Conservation (phyloP, 2,113 vertebrate genomes). For the Nestor notabilis region DNA sequence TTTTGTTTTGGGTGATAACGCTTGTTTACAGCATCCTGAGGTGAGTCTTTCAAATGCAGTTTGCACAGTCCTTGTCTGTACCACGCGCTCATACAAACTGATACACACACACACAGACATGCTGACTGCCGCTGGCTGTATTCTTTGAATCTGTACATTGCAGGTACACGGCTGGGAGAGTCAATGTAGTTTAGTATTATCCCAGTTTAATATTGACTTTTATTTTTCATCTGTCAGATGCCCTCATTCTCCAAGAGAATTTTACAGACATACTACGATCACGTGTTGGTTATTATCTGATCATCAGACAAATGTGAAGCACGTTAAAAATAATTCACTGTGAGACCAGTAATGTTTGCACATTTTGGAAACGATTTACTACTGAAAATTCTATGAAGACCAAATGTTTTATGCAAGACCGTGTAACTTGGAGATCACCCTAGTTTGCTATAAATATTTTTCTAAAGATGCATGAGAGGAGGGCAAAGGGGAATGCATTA, state of each 20-base stretch:
- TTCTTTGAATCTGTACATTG: not conserved
- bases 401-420: constrained; percentile 13
- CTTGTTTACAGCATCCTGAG: not conserved
- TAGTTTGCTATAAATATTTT: constrained; percentile 19
- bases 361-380: constrained; percentile 26
- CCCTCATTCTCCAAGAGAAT: not conserved
- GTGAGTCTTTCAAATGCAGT: not conserved
- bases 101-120: not conserved
- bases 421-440: constrained; percentile 14
- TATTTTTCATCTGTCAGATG: not conserved
- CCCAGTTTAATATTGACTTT: not conserved
- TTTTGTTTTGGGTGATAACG: not conserved
- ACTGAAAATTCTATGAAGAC: constrained; percentile 34
- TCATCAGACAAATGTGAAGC: constrained; percentile 19
- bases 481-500: constrained; percentile 32
- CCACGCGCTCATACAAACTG: not conserved
- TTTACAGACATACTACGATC: not conserved
- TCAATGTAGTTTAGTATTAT: not conserved
- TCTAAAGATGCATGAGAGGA: constrained; percentile 23
- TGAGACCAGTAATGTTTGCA: constrained; percentile 28
- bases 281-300: not conserved
- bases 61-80: not conserved
- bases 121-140: not conserved
- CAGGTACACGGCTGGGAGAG: not conserved
- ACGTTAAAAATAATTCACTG: constrained; percentile 22